Evolutionary conservation across 2,888 invertebrate genomes (phyloP), one percentile per base, ranked within the genome.

Genomic region (Lasioglossum figueresi): DNA sequence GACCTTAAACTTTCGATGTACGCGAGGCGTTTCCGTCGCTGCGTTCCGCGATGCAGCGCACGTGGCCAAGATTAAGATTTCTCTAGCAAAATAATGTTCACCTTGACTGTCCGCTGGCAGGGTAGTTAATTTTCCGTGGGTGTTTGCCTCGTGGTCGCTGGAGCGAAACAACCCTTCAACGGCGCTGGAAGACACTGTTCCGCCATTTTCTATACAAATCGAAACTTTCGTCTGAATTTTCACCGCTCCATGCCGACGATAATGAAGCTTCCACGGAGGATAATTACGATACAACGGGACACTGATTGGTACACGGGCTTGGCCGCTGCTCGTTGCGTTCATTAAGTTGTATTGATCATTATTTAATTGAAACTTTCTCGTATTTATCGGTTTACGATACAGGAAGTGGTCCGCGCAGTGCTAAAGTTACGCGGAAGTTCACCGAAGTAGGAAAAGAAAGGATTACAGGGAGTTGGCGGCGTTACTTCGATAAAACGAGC

Each of bases 1-100:
- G 87, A 90, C 88, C 90, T 90, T 90, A 90, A 90, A 90, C 90
- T 90, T 88, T 90, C 81, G 84, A 52, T 75, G 83, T 75, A 84
- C 85, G 66, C 70, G 56, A 86, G 83, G 84, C 85, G 81, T 88
- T 85, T 84, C 77, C 74, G 75, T 63, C 73, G 40, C 84, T 14
- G 76, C 59, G 78, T 52, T 85, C 76, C 70, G 23, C 71, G 83
- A 78, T 79, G 77, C 37, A 80, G 71, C 59, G 79, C 88, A 88
- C 85, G 87, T 88, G 81, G 73, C n/a, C 66, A 48, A 73, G 68
- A 83, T 80, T 77, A 63, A 43, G 80, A 85, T 83, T 82, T 40
- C 10, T 23, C 45, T 5, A 4, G 40, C 52, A n/a, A 56, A n/a
- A n/a, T 56, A 74, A 79, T 76, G 82, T 80, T 66, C 40, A 78